These are phyloP conservation scores for Pristionchus fissidentatus DNA, from an alignment of 2,888 invertebrate species.

Conservation along the genomic window DNA sequence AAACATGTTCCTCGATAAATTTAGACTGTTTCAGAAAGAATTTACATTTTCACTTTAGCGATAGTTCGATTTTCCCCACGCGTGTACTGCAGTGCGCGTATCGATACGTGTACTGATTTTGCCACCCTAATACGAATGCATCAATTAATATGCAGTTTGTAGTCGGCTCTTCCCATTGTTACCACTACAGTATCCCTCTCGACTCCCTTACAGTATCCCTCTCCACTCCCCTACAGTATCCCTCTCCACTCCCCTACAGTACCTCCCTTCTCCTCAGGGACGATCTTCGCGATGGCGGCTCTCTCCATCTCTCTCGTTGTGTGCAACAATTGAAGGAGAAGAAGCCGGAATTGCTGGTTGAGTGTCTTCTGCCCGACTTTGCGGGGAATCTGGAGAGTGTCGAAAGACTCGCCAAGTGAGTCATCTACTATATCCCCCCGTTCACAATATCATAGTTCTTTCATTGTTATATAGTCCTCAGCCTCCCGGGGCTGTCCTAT, in stretches of 20 bases:
- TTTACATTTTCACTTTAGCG: too few relatives aligned
- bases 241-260: background rate
- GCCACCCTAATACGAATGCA: background rate
- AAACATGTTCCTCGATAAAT: background rate
- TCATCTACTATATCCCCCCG: too few relatives aligned
- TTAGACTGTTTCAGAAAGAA: too few relatives aligned
- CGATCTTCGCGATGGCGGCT: conserved; percentile 93
- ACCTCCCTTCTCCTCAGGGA: conserved; percentile 79
- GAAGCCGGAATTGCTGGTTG: conserved; percentile 89
- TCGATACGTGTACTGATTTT: background rate
- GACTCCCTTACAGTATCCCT: background rate
- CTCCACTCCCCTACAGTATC: background rate
- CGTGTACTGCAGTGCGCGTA: background rate
- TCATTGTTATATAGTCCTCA: background rate
- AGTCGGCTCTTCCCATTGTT: too few relatives aligned
- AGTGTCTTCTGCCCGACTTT: conserved; percentile 97
- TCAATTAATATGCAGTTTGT: background rate
- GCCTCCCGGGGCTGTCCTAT: background rate
- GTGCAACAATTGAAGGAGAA: conserved; percentile 87
- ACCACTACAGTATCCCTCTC: background rate
- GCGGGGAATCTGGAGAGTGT: conserved; percentile 86
- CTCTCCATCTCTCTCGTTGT: conserved; percentile 92
- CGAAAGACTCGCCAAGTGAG: conserved; percentile 66
- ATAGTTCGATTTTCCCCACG: too few relatives aligned
- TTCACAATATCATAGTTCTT: background rate